phyloP scores from a whole-genome alignment of 2,797 vertebrate genomes.

The Monodelphis domestica region DNA sequence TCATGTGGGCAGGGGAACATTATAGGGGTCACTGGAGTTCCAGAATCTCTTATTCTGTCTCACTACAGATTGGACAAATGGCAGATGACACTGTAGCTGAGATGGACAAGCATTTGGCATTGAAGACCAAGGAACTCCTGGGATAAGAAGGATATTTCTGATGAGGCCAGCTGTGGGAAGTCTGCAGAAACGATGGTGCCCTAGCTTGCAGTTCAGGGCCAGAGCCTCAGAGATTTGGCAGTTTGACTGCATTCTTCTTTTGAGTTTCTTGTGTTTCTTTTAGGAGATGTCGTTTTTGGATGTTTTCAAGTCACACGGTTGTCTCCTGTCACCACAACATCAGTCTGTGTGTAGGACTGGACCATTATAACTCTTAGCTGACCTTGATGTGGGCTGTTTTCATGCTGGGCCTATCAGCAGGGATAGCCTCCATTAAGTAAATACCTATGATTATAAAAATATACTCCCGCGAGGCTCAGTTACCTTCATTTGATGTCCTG shows the following conservation, averaged over 20 bases:
- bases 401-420: not conserved
- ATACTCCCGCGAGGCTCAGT: not conserved
- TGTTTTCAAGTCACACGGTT: not conserved
- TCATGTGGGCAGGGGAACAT: not conserved
- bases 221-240: not conserved
- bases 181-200: not conserved
- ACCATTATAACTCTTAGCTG: not conserved
- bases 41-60: slow-evolving; percentile 14
- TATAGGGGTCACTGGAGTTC: not conserved
- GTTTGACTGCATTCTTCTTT: not conserved
- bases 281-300: not conserved
- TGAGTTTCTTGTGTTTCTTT: not conserved
- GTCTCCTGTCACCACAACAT: not conserved
- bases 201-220: not conserved
- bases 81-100: slow-evolving; percentile 86
- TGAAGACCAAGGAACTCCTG: slow-evolving; percentile 96
- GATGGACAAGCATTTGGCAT: slow-evolving; percentile 92
- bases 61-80: slow-evolving; percentile 95
- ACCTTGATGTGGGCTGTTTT: not conserved
- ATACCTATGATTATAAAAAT: not conserved
- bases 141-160: slow-evolving; percentile 80
- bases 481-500: not conserved
- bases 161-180: not conserved
- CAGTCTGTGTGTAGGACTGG: not conserved
- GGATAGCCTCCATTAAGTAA: not conserved